Evolutionary conservation across 2,113 vertebrate species (phyloP).

Genomic region (Hemiprocne comata): DNA sequence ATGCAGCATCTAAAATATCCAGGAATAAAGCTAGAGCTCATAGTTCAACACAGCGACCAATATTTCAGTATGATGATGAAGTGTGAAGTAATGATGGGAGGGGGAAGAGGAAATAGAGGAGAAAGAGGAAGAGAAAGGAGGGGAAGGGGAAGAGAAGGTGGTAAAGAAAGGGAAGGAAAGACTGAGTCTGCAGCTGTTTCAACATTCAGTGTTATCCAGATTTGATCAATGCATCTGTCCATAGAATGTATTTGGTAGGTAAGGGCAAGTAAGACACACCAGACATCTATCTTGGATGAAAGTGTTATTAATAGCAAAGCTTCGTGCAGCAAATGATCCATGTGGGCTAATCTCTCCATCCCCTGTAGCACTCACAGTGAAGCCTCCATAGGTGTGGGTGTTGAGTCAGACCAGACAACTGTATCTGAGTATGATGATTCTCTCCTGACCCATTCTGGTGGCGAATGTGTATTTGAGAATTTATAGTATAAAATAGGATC

Average conservation of each 20-base stretch:
- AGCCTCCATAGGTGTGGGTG: neutral
- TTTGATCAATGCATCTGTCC: neutral
- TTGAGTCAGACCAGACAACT: neutral
- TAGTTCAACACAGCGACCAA: neutral
- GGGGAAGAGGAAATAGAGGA: neutral
- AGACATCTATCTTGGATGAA: neutral
- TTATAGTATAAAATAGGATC: neutral
- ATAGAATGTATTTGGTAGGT: neutral
- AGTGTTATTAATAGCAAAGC: neutral
- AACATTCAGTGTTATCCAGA: neutral
- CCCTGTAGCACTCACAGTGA: neutral
- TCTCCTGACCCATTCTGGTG: neutral
- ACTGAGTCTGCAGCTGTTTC: neutral
- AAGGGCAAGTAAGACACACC: neutral
- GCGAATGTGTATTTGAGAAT: neutral
- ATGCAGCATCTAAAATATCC: neutral
- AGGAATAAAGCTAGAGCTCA: neutral
- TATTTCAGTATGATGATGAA: neutral
- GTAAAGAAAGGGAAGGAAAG: neutral
- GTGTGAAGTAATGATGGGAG: neutral
- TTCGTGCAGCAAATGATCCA: neutral
- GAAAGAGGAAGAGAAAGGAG: neutral
- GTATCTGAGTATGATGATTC: neutral
- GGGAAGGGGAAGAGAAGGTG: neutral
- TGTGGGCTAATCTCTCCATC: neutral